phyloP scores from a whole-genome alignment of 2,113 vertebrate genomes.

The Porphyrio hochstetteri region DNA sequence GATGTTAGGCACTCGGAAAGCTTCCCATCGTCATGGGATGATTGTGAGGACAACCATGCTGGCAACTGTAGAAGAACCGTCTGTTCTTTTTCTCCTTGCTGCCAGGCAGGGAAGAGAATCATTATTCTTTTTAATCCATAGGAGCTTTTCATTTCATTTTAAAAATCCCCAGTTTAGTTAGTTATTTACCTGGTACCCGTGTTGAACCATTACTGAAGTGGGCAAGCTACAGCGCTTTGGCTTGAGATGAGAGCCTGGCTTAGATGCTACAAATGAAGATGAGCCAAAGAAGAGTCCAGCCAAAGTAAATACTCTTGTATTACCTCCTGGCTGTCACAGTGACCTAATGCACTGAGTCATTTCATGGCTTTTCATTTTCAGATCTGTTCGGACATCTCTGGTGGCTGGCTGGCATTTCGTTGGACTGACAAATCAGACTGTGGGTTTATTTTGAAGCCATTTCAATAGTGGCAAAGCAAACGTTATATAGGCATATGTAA shows the following conservation, averaged over 20 bases:
- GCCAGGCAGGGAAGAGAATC: not conserved
- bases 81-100: not conserved
- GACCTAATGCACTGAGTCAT: slow-evolving; percentile 55
- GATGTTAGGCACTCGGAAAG: not conserved
- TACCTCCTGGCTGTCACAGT: slow-evolving; percentile 40
- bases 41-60: not conserved
- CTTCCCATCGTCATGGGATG: not conserved
- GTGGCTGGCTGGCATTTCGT: not conserved
- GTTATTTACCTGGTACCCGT: not conserved
- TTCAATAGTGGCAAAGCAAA: not conserved
- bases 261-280: not conserved
- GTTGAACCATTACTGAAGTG: not conserved
- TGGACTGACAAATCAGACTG: not conserved
- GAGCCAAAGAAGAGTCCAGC: slow-evolving; percentile 38
- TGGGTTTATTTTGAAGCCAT: not conserved
- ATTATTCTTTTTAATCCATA: not conserved
- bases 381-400: not conserved
- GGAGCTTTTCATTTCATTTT: not conserved
- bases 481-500: not conserved
- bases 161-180: not conserved
- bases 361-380: slow-evolving; percentile 34
- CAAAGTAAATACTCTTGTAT: slow-evolving; percentile 46
- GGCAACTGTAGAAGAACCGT: not conserved
- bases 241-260: slow-evolving; percentile 30
- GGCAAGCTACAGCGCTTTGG: not conserved